phyloP scores from a whole-genome alignment of 2,888 invertebrate genomes.

The Philhelius pedissequus region DNA sequence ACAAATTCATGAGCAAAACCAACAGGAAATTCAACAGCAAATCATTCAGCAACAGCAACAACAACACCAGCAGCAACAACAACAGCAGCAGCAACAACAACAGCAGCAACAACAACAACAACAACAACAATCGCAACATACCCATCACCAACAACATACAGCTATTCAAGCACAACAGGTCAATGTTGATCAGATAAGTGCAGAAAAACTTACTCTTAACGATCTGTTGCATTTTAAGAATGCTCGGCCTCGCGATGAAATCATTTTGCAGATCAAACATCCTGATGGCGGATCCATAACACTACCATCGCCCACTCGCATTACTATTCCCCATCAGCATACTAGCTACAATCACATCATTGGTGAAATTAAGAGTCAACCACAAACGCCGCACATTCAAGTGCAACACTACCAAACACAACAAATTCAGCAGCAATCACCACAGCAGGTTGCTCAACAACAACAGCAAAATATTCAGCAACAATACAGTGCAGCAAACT shows the following conservation, averaged over 20 bases:
- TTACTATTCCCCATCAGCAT: conserved; percentile 70
- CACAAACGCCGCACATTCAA: conserved; percentile 76
- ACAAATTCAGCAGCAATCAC: conserved; percentile 65
- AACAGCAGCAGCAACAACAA: conserved; percentile 62
- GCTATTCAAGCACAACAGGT: conserved; percentile 75
- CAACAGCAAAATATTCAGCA: conserved; percentile 67
- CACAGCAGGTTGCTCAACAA: conserved; percentile 46
- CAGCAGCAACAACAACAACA: conserved; percentile 67
- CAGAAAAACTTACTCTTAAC: conserved; percentile 77
- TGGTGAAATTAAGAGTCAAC: conserved; percentile 74
- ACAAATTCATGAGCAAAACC: conserved; percentile 68
- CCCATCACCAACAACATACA: conserved; percentile 71
- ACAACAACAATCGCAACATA: conserved; percentile 71
- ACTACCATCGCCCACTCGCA: conserved; percentile 74
- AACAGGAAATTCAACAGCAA: conserved; percentile 69
- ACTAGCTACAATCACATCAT: conserved; percentile 76
- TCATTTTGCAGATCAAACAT: conserved; percentile 77
- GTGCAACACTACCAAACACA: conserved; percentile 74
- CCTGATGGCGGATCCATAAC: conserved; percentile 75
- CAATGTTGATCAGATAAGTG: conserved; percentile 74
- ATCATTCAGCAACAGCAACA: conserved; percentile 66
- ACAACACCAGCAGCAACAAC: conserved; percentile 69
- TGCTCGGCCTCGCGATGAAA: conserved; percentile 76
- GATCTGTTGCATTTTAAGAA: conserved; percentile 77
- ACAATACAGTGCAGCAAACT: conserved; percentile 68